Evolutionary conservation across 53 echinoderm and acorn worm species (phyloP).

Genomic region (Holothuria leucospilota): DNA sequence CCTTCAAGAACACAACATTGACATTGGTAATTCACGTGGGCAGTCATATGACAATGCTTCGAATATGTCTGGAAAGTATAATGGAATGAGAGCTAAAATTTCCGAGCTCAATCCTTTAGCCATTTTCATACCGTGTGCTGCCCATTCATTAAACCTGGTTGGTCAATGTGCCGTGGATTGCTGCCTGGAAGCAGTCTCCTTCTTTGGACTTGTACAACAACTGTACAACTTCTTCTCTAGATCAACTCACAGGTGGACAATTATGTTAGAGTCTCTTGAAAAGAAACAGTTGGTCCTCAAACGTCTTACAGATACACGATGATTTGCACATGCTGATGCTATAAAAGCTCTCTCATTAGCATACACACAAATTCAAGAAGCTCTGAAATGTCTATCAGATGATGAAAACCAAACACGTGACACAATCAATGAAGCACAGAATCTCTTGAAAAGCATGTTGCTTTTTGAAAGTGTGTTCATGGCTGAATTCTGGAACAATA

Average conservation of each 20-base stretch:
- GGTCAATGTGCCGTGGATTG: constrained; percentile 38
- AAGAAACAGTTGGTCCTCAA: constrained; percentile 35
- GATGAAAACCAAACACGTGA: constrained; percentile 39
- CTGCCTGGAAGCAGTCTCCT: constrained; percentile 37
- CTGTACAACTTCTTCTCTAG: constrained; percentile 17
- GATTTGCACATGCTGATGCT: constrained; percentile 41
- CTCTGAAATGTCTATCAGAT: constrained; percentile 44
- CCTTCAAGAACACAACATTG: constrained; percentile 42
- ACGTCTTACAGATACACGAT: constrained; percentile 43
- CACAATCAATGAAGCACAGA: constrained; percentile 41
- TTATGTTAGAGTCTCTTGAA: constrained; percentile 25
- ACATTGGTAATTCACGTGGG: constrained; percentile 34
- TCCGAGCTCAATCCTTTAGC: constrained; percentile 29
- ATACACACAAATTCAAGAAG: constrained; percentile 43
- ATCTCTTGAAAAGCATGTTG: constrained; percentile 43
- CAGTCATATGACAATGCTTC: constrained; percentile 45
- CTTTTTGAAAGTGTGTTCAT: constrained; percentile 35
- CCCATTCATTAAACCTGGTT: constrained; percentile 41
- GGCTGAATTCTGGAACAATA: constrained; percentile 41
- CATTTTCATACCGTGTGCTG: constrained; percentile 48
- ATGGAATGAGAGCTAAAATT: constrained; percentile 29
- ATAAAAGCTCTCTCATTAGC: constrained; percentile 29
- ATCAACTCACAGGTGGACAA: constrained; percentile 42
- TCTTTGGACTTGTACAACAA: constrained; percentile 13
- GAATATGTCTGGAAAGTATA: constrained; percentile 41